These are phyloP conservation scores for Leptoclinus maculatus DNA, from an alignment of 2,797 vertebrate genomes.

Conservation along the genomic window DNA sequence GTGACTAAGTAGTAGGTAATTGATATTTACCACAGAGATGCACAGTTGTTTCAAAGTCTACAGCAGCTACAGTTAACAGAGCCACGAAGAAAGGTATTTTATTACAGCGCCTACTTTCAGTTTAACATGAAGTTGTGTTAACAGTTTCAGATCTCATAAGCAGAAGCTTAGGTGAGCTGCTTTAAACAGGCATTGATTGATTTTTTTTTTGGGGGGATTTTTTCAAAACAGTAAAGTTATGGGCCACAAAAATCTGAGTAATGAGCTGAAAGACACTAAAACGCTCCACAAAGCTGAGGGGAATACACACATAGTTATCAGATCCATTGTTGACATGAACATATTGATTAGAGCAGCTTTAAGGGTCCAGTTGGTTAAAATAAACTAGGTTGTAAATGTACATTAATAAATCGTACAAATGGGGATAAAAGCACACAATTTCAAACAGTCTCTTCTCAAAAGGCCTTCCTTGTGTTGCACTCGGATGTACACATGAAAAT, in stretches of 20 bases:
- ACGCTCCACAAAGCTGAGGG: background rate
- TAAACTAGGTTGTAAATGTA: background rate
- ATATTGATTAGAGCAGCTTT: background rate
- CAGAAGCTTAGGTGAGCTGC: background rate
- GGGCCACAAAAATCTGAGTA: background rate
- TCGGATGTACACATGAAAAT: background rate
- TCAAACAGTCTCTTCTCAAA: background rate
- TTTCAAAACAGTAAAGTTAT: background rate
- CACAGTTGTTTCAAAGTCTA: conserved; percentile 35
- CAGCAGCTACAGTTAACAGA: conserved; percentile 21
- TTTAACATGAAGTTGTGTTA: background rate
- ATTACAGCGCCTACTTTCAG: background rate
- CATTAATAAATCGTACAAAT: conserved; percentile 20
- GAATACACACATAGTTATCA: background rate
- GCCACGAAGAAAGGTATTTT: conserved; percentile 2
- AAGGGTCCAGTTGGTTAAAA: background rate
- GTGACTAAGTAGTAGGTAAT: conserved; percentile 54
- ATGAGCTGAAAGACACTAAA: background rate
- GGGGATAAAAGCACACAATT: background rate
- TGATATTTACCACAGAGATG: conserved; percentile 55
- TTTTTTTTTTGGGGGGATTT: background rate
- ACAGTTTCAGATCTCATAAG: conserved; percentile 13
- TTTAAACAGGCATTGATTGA: background rate
- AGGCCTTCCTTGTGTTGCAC: background rate
- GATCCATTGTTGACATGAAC: background rate